Evolutionary conservation across 1,140 invertebrate genomes (phyloP).

Genomic region (Drosophila quadrilineata): DNA sequence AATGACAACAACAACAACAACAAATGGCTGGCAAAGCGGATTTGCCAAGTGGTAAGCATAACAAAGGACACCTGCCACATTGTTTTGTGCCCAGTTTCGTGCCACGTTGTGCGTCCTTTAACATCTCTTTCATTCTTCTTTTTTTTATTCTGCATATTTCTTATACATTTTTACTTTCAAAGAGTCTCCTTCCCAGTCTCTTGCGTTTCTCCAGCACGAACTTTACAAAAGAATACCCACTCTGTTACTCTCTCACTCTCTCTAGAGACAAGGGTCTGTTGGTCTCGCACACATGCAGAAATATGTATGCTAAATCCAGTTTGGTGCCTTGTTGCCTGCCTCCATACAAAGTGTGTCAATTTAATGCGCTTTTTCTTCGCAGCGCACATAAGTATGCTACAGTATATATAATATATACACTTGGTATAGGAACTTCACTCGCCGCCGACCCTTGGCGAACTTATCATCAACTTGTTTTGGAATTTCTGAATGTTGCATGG

Average conservation of each 20-base stretch:
- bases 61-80: slow-evolving; percentile 74
- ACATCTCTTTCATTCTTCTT: too few species aligned
- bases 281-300: slow-evolving; percentile 5
- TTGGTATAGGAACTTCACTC: neutral
- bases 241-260: too few species aligned
- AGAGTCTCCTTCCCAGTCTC: slow-evolving; percentile 6
- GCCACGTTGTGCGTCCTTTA: slow-evolving; percentile 41
- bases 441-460: neutral
- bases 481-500: too few species aligned
- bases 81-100: slow-evolving; percentile 37
- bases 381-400: slow-evolving; percentile 41
- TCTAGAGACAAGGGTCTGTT: too few species aligned
- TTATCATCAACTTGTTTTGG: neutral
- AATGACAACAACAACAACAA: neutral
- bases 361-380: slow-evolving; percentile 50
- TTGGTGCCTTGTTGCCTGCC: slow-evolving; percentile 10
- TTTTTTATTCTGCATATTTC: slow-evolving; percentile 70
- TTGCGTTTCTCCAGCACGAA: too few species aligned
- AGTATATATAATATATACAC: too few species aligned
- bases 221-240: slow-evolving; percentile 37
- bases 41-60: slow-evolving; percentile 76
- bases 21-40: slow-evolving; percentile 63
- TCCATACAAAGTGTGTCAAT: slow-evolving; percentile 16
- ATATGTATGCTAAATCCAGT: slow-evolving; percentile 31
- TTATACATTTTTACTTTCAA: slow-evolving; percentile 73